phyloP scores from a whole-genome alignment of 2,797 vertebrate species.

The Columba guinea region DNA sequence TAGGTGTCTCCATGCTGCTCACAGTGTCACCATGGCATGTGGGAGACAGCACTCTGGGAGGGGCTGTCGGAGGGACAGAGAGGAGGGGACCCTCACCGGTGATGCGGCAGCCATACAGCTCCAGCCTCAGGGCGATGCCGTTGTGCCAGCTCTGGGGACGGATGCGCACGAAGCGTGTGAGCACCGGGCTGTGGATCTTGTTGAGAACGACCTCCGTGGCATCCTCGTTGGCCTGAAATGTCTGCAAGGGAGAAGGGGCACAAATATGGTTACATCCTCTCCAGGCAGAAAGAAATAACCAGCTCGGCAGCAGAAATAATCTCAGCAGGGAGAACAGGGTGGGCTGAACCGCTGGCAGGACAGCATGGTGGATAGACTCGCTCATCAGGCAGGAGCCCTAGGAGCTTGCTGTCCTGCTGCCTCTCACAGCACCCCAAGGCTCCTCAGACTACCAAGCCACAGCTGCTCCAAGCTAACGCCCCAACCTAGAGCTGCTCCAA shows the following conservation, averaged over 20 bases:
- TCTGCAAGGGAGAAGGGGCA: conserved; percentile 70
- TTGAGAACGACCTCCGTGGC: conserved; percentile 94
- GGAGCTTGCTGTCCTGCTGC: neutral
- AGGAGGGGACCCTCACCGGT: conserved; percentile 80
- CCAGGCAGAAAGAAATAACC: neutral
- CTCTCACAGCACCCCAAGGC: rapidly evolving
- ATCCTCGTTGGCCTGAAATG: conserved; percentile 92
- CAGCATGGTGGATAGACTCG: neutral
- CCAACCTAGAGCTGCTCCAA: neutral
- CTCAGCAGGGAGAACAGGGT: neutral
- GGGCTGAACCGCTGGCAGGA: neutral
- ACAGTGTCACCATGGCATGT: neutral
- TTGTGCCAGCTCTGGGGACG: conserved; percentile 93
- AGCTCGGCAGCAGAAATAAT: neutral
- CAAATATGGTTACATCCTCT: neutral
- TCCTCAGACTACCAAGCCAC: neutral
- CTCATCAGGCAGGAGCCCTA: neutral
- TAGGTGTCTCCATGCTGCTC: neutral
- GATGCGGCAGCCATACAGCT: conserved; percentile 96
- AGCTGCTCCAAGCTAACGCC: neutral
- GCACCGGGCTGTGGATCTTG: conserved; percentile 89
- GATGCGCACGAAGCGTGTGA: conserved; percentile 92
- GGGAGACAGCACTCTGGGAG: neutral
- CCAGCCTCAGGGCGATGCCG: conserved; percentile 92
- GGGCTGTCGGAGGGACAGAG: neutral